Conservation (phyloP, 2,113 vertebrate species). For the Stegastes partitus region DNA sequence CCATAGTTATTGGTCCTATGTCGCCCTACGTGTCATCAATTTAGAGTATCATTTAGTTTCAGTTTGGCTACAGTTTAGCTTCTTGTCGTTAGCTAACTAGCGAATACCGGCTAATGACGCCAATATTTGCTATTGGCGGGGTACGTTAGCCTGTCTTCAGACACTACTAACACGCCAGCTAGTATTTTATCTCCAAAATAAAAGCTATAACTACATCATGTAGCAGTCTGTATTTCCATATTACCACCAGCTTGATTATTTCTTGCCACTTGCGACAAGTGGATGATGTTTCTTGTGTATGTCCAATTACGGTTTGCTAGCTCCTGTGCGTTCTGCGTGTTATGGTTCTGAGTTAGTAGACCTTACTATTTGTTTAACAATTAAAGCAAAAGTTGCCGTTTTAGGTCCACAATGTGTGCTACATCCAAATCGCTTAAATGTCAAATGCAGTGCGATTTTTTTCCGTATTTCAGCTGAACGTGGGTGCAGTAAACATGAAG, state of each 20-base stretch:
- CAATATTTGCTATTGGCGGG: slow-evolving; percentile 62
- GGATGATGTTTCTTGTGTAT: neutral
- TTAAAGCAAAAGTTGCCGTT: neutral
- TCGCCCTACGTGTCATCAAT: neutral
- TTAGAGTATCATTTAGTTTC: neutral
- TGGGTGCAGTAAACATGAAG: slow-evolving; percentile 6
- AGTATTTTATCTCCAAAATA: neutral
- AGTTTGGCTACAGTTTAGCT: slow-evolving; percentile 42
- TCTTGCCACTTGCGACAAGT: neutral
- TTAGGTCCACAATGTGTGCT: neutral
- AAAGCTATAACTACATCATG: too few species aligned
- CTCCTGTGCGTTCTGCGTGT: slow-evolving; percentile 26
- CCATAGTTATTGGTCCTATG: fast-evolving
- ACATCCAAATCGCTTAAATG: too few species aligned
- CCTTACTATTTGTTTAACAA: neutral
- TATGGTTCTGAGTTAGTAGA: slow-evolving; percentile 1
- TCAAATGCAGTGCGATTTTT: neutral
- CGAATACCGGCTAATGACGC: slow-evolving; percentile 54
- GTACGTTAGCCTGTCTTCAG: slow-evolving; percentile 31
- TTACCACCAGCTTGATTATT: too few species aligned
- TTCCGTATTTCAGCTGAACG: neutral
- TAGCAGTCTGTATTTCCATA: too few species aligned
- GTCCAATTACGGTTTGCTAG: slow-evolving; percentile 19
- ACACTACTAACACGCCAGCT: neutral
- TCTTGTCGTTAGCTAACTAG: slow-evolving; percentile 46